Evolutionary conservation across 1,140 invertebrate genomes (phyloP).

Genomic region (Contarinia nasturtii): DNA sequence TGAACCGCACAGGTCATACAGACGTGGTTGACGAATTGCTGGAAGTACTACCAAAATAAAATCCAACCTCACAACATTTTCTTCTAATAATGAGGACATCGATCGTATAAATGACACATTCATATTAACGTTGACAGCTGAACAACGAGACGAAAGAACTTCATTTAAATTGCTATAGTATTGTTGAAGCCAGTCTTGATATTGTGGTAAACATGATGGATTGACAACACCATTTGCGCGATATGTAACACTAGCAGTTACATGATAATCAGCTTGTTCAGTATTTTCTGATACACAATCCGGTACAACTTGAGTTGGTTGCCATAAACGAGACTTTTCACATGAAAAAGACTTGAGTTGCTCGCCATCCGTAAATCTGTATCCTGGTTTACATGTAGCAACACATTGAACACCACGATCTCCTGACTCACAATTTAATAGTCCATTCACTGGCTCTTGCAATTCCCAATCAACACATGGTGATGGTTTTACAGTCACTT

Average conservation of each 20-base stretch:
- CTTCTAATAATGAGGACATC: slow-evolving; percentile 52
- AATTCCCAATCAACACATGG: slow-evolving; percentile 90
- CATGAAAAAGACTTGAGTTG: slow-evolving; percentile 72
- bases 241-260: slow-evolving; percentile 74
- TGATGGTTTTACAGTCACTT: slow-evolving; percentile 79
- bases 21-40: slow-evolving; percentile 63
- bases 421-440: slow-evolving; percentile 64
- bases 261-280: slow-evolving; percentile 83
- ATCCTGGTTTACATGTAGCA: slow-evolving; percentile 80
- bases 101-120: slow-evolving; percentile 78
- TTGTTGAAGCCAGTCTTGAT: slow-evolving; percentile 63
- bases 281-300: slow-evolving; percentile 89
- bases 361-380: slow-evolving; percentile 78
- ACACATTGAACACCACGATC: slow-evolving; percentile 67
- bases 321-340: slow-evolving; percentile 57
- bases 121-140: slow-evolving; percentile 85
- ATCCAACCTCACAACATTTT: slow-evolving; percentile 74
- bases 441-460: slow-evolving; percentile 69
- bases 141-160: slow-evolving; percentile 76
- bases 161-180: slow-evolving; percentile 64
- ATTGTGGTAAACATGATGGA: slow-evolving; percentile 62
- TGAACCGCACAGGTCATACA: slow-evolving; percentile 88
- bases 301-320: slow-evolving; percentile 67
- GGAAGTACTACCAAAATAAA: slow-evolving; percentile 77
- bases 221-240: slow-evolving; percentile 75